Base-by-base conservation (phyloP, 2,888 invertebrate species). In the Acanthacorydalis orientalis region DNA sequence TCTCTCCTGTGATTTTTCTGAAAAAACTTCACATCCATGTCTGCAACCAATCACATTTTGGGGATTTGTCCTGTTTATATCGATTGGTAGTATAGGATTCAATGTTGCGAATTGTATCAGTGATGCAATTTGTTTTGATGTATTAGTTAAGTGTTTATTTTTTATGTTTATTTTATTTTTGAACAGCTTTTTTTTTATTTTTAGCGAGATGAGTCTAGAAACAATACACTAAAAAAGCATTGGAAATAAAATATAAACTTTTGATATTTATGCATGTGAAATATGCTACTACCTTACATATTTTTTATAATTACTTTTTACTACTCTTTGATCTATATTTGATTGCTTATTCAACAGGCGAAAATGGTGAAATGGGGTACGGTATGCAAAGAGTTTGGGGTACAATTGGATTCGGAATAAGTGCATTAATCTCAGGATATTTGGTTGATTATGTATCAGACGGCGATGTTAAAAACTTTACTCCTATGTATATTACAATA, bases 41-140 rank as follows among this genome's bases (percentile, higher is more conserved):
- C 6, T 23, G 6, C 23, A 2, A 50, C 75, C 78, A 0, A 56
- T 65, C 0, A 70, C 74, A 1, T 88, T 87, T 61, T 86, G 84
- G 85, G 68, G 72, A 2, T 87, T 84, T 54, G 77, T 86, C 0
- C 53, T 79, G 1, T 62, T 85, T 16, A 77, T 84, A 71, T 79
- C 80, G 40, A 52, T 83, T 1, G 86, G 86, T 31, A 83, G 78
- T 2, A 81, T 87, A 49, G 81, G 83, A 3, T 88, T 82, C 59
- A 88, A 87, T 61, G 89, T 92, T 0, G 77, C 81, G 33, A 85
- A 90, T 57, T 87, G 84, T 43, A 80, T 92, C 37, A 84, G 86
- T 37, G 93, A 93, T 64, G 89, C 91, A 1, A 81, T 92, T 32
- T 89, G 90, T 61, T 91, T 91, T 59, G 87, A 91, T 63, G 77